Evolutionary conservation across 2,113 vertebrate species (phyloP).

Genomic region (Engraulis encrasicolus): DNA sequence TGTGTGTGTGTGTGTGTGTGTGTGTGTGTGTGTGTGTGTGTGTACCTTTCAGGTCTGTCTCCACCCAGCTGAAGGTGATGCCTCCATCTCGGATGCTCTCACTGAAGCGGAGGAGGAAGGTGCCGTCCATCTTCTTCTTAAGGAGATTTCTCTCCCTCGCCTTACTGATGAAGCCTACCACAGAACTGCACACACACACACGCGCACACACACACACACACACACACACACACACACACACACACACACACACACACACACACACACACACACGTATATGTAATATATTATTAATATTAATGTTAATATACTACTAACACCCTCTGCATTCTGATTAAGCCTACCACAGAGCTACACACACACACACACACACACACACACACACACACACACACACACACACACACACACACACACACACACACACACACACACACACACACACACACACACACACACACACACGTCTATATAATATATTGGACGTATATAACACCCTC

Average conservation of each 20-base stretch:
- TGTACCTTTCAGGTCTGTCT: conserved; percentile 62
- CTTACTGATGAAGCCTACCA: conserved; percentile 92
- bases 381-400: too few relatives aligned
- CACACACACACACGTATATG: background rate
- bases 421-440: too few relatives aligned
- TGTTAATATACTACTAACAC: background rate
- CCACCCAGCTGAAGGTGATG: conserved; percentile 95
- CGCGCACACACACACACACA: too few relatives aligned
- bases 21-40: background rate
- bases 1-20: background rate
- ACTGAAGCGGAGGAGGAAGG: conserved; percentile 93
- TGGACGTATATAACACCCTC: too few relatives aligned
- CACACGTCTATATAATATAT: too few relatives aligned
- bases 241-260: too few relatives aligned
- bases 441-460: too few relatives aligned
- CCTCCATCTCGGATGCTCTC: conserved; percentile 81
- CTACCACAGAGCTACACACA: background rate
- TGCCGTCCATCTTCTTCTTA: conserved; percentile 80
- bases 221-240: too few relatives aligned
- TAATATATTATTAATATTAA: background rate
- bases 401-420: too few relatives aligned
- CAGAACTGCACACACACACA: conserved; percentile 70
- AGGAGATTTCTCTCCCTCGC: conserved; percentile 81
- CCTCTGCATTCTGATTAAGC: too few relatives aligned
- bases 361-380: background rate